A percentile compares a stretch with the other conserved stretches of the same genome.
phyloP scores from a whole-genome alignment of 2,113 vertebrate genomes.

The Clarias magur region DNA sequence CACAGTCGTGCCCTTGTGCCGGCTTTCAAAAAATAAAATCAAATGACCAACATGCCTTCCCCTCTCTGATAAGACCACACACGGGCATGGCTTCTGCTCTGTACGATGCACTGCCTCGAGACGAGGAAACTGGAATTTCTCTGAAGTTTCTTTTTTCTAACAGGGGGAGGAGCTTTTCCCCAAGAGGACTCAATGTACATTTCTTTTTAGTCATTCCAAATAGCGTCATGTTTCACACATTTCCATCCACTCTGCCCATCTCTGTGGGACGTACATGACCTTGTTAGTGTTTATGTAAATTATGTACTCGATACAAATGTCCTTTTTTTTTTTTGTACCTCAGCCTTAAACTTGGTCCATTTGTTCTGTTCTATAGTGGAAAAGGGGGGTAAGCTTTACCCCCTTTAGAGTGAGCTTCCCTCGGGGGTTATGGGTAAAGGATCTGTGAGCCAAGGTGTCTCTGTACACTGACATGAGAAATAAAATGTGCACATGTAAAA shows the following conservation, averaged over 20 bases:
- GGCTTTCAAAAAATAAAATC: conserved; percentile 65
- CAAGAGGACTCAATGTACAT: conserved; percentile 54
- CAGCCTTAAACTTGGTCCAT: conserved; percentile 89
- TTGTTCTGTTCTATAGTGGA: conserved; percentile 72
- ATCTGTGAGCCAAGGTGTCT: conserved; percentile 53
- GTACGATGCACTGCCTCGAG: conserved; percentile 88
- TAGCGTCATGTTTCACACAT: conserved; percentile 34
- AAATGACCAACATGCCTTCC: conserved; percentile 56
- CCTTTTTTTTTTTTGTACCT: conserved; percentile 83
- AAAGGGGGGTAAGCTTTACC: conserved; percentile 66
- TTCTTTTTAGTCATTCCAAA: conserved; percentile 56
- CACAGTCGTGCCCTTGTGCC: conserved; percentile 68
- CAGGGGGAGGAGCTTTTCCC: conserved; percentile 49
- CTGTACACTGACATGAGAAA: conserved; percentile 57
- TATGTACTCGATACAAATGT: conserved; percentile 82
- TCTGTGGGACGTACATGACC: conserved; percentile 52
- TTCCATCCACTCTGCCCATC: conserved; percentile 35
- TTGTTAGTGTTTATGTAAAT: conserved; percentile 86
- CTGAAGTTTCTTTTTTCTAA: conserved; percentile 14
- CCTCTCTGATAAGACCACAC: conserved; percentile 69
- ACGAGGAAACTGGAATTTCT: conserved; percentile 84
- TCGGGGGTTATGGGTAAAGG: conserved; percentile 45
- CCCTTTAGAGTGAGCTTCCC: conserved; percentile 57
- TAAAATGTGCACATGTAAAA: conserved; percentile 59
- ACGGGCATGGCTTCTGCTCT: conserved; percentile 89